phyloP scores from a whole-genome alignment of 1,140 invertebrate species.

The Cyphomyrmex costatus region DNA sequence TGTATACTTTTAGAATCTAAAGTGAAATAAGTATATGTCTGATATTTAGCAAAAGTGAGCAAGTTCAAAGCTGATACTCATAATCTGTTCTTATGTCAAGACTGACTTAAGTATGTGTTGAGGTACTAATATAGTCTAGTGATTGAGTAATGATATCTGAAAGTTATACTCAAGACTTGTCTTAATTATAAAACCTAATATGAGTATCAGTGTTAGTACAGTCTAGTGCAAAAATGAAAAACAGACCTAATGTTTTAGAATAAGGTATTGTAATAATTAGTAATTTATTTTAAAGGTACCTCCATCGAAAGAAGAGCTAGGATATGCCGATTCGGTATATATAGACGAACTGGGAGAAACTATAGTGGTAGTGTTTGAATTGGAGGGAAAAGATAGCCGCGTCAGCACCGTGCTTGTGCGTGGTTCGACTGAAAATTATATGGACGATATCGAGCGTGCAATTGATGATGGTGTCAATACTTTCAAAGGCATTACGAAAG shows the following conservation, averaged over 20 bases:
- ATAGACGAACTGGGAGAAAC: conserved; percentile 99
- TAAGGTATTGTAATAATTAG: background rate
- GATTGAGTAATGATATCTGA: too few relatives aligned
- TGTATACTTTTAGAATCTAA: too few relatives aligned
- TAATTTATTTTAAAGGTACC: conserved; percentile 86
- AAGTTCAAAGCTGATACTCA: too few relatives aligned
- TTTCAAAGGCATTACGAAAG: conserved; percentile 93
- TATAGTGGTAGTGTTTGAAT: conserved; percentile 95
- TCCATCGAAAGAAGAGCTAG: conserved; percentile 96
- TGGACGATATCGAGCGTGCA: conserved; percentile 99
- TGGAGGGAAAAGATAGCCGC: conserved; percentile 93
- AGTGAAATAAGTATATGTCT: too few relatives aligned
- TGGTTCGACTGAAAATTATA: conserved; percentile 98
- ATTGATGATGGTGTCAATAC: conserved; percentile 99
- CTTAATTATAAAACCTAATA: too few relatives aligned
- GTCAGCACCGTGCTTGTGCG: conserved; percentile 98
- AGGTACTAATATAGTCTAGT: too few relatives aligned
- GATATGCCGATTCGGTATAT: conserved; percentile 96
- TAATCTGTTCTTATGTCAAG: too few relatives aligned
- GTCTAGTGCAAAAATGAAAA: too few relatives aligned
- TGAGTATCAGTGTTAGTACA: too few relatives aligned
- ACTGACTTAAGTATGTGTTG: too few relatives aligned
- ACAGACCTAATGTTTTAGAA: background rate
- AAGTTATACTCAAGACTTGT: too few relatives aligned
- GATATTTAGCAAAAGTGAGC: too few relatives aligned